Conservation (phyloP, 2,113 vertebrate genomes). For the Hippocampus barbouri region DNA sequence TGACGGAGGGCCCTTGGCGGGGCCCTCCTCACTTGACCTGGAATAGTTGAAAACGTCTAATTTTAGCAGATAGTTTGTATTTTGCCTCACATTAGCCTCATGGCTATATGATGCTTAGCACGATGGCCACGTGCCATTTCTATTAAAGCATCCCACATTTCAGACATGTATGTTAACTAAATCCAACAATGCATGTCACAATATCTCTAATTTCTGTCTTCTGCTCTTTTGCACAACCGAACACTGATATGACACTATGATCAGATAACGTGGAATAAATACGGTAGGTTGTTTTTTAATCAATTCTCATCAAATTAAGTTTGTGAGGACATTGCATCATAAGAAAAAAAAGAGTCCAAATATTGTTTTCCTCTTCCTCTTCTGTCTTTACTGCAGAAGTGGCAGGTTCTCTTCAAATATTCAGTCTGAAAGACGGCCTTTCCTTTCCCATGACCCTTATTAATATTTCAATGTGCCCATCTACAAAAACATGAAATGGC, state of each 20-base stretch:
- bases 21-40: too few relatives aligned
- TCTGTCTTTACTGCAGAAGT: not conserved
- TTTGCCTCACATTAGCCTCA: too few relatives aligned
- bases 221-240: too few relatives aligned
- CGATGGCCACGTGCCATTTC: too few relatives aligned
- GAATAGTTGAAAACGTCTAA: too few relatives aligned
- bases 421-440: constrained; percentile 59
- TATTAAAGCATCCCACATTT: too few relatives aligned
- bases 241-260: not conserved
- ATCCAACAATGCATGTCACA: too few relatives aligned
- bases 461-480: constrained; percentile 65
- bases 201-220: too few relatives aligned
- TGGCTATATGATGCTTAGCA: too few relatives aligned
- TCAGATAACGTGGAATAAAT: not conserved
- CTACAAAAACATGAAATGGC: constrained; percentile 54
- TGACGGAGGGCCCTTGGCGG: too few relatives aligned
- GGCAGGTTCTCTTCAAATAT: constrained; percentile 36
- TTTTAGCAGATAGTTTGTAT: too few relatives aligned
- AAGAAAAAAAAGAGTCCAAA: not conserved
- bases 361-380: not conserved
- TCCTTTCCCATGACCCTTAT: constrained; percentile 51
- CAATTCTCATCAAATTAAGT: not conserved
- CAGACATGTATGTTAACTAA: too few relatives aligned
- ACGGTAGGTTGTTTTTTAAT: not conserved
- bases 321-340: not conserved